Percentiles rank a stretch among this genome's conserved stretches.
Conservation (phyloP, 35 echinoderm and acorn worm species). For the Chiridota heheva region DNA sequence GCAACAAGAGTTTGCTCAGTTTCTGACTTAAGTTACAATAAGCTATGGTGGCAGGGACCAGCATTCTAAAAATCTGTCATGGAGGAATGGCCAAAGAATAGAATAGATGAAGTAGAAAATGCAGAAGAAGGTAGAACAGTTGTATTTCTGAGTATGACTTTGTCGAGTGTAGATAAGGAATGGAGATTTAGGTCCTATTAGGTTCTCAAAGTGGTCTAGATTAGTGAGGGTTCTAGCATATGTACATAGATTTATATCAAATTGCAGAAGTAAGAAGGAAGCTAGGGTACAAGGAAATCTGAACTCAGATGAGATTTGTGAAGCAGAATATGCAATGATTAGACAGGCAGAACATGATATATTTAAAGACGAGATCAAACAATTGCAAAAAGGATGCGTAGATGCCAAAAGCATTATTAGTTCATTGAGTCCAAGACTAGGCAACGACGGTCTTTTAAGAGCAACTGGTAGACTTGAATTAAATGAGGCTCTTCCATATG, state of each 20-base stretch:
- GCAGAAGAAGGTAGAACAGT: not conserved
- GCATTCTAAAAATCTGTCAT: not conserved
- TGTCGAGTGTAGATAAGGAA: constrained; percentile 1
- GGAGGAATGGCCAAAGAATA: constrained; percentile 15
- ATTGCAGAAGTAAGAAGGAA: constrained; percentile 23
- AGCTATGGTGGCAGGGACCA: constrained; percentile 38
- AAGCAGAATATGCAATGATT: constrained; percentile 11
- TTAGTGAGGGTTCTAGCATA: constrained; percentile 22
- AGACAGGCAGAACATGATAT: constrained; percentile 18
- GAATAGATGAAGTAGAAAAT: constrained; percentile 1
- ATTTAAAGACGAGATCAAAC: constrained; percentile 29
- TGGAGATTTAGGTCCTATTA: constrained; percentile 18
- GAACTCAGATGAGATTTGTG: not conserved
- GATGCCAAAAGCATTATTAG: constrained; percentile 3
- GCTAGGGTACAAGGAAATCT: constrained; percentile 7
- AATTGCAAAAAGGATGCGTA: not conserved
- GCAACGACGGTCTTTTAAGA: constrained; percentile 32
- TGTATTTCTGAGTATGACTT: not conserved
- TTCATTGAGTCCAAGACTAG: constrained; percentile 22
- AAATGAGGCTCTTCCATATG: constrained; percentile 32
- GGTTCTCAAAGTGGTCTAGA: constrained; percentile 37
- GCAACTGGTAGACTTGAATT: constrained; percentile 21
- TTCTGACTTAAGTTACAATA: constrained; percentile 22
- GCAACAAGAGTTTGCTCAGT: constrained; percentile 20
- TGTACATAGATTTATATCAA: constrained; percentile 19